These are phyloP conservation scores for Hirundo rustica DNA, from an alignment of 2,797 vertebrate genomes.

Conservation along the genomic window DNA sequence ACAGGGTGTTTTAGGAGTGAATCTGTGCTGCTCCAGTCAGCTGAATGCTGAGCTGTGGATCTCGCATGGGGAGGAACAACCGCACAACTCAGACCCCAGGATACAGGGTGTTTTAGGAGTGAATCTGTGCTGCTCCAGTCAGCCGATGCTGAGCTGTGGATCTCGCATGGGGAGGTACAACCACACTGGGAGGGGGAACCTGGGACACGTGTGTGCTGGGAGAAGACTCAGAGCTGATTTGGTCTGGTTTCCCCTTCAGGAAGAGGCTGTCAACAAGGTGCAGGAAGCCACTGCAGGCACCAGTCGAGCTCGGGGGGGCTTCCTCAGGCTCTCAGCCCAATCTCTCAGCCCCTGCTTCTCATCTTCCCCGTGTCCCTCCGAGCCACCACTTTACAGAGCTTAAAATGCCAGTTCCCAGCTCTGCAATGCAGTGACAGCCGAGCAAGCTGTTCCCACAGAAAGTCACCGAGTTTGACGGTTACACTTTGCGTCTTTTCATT, in stretches of 20 bases:
- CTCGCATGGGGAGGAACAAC: rapidly evolving
- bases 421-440: neutral
- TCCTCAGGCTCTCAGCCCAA: neutral
- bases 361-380: rapidly evolving
- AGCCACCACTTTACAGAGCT: neutral
- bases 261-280: neutral
- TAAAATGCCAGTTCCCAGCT: neutral
- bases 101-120: rapidly evolving
- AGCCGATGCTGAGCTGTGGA: too few species aligned
- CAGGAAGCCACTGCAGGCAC: neutral
- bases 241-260: neutral
- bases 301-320: neutral
- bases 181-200: rapidly evolving
- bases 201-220: rapidly evolving
- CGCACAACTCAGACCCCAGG: rapidly evolving
- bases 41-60: rapidly evolving
- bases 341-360: neutral
- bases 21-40: neutral
- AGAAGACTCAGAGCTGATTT: rapidly evolving
- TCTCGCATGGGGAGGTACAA: rapidly evolving
- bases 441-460: neutral
- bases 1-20: rapidly evolving
- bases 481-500: neutral
- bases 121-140: neutral
- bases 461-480: rapidly evolving